Conservation (phyloP, 2,797 vertebrate species). For the Sebastes minor region DNA sequence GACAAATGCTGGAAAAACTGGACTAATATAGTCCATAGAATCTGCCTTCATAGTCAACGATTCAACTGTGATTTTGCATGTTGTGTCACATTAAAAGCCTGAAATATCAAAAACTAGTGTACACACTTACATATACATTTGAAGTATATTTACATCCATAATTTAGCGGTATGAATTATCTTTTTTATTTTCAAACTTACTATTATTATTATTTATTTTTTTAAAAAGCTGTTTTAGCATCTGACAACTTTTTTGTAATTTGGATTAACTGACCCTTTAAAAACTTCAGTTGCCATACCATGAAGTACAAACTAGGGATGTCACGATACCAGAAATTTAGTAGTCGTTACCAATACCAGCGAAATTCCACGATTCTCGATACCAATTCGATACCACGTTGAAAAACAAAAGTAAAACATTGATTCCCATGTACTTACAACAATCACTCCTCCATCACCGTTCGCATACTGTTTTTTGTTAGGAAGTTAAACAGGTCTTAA, state of each 20-base stretch:
- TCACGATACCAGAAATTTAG: too few species aligned
- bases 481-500: too few species aligned
- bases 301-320: neutral
- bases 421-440: too few species aligned
- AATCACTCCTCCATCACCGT: too few species aligned
- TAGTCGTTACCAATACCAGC: too few species aligned
- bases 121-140: neutral
- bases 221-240: neutral
- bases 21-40: neutral
- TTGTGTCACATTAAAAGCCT: neutral
- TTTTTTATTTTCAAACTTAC: neutral
- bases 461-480: too few species aligned
- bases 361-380: too few species aligned
- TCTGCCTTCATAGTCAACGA: too few species aligned
- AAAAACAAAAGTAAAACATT: too few species aligned
- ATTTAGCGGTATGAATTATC: neutral
- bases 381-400: too few species aligned
- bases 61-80: neutral
- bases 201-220: too few species aligned
- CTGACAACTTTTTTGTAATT: neutral
- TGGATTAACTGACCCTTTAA: neutral
- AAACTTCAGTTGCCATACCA: neutral
- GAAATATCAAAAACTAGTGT: neutral
- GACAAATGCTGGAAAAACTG: neutral
- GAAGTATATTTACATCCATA: neutral